A percentile compares a stretch with the other conserved stretches of the same genome.
These are phyloP conservation scores for Taphrorychus bicolor DNA, from an alignment of 2,888 invertebrate species.

Conservation along the genomic window DNA sequence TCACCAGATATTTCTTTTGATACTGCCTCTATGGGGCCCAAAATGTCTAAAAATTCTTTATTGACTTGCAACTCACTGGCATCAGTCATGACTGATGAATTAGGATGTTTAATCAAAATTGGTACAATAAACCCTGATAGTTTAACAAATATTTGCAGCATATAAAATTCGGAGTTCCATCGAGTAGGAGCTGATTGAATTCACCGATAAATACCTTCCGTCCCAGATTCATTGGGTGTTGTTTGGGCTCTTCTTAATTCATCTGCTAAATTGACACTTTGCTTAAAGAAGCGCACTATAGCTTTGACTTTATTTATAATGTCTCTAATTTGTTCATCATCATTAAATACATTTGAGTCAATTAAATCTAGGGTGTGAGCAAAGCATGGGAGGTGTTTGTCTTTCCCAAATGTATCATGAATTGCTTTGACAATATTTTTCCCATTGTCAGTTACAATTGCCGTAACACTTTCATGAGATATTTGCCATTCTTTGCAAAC, in stretches of 20 bases:
- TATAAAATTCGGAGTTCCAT: not conserved
- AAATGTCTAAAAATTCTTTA: too few species aligned
- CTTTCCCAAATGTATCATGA: too few species aligned
- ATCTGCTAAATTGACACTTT: not conserved
- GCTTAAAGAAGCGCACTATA: not conserved
- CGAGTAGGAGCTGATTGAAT: not conserved
- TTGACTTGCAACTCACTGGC: not conserved
- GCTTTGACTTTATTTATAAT: not conserved
- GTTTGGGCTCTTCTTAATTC: not conserved
- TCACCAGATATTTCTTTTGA: too few species aligned
- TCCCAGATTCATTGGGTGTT: not conserved
- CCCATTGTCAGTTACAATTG: not conserved
- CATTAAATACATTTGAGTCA: not conserved
- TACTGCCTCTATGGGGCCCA: too few species aligned
- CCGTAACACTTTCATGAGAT: not conserved
- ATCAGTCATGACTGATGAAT: not conserved
- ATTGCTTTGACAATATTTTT: too few species aligned
- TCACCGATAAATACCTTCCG: not conserved
- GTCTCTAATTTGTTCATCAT: not conserved
- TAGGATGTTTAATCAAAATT: not conserved
- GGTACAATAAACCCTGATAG: not conserved
- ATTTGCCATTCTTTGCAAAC: not conserved
- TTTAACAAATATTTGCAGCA: not conserved
- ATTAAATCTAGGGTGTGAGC: too few species aligned
- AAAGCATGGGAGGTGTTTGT: too few species aligned